phyloP scores from a whole-genome alignment of 2,797 vertebrate species.

The Iguana delicatissima region DNA sequence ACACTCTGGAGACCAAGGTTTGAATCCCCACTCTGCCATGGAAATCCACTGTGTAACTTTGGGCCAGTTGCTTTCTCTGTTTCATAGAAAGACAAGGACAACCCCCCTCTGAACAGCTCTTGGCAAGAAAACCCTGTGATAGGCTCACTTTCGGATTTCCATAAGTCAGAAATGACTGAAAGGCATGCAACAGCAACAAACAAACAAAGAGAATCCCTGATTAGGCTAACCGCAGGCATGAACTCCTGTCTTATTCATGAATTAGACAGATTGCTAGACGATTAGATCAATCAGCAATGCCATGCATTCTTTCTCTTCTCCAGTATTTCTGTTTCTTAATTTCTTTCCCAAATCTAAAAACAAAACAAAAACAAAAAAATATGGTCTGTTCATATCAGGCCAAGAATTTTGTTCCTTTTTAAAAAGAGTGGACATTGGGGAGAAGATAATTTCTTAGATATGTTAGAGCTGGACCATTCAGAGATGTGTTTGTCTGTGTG shows the following conservation, averaged over 20 bases:
- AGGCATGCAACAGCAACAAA: not conserved
- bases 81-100: no score
- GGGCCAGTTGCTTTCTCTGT: no score
- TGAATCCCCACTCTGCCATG: no score
- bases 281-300: conserved; percentile 43
- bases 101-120: no score
- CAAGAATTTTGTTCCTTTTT: not conserved
- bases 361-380: not conserved
- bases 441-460: not conserved
- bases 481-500: not conserved
- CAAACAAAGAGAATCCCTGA: conserved; percentile 37
- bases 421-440: not conserved
- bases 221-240: conserved; percentile 52
- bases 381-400: not conserved
- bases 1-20: no score
- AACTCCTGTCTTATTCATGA: conserved; percentile 53
- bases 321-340: conserved; percentile 4
- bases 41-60: no score
- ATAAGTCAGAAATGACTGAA: no score
- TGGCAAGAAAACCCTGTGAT: no score
- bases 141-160: no score
- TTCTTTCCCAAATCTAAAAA: conserved; percentile 12
- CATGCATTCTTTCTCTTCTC: not conserved
- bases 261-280: conserved; percentile 50
- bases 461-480: not conserved